Evolutionary conservation across 2,113 vertebrate genomes (phyloP).

Genomic region (Rynchops niger): DNA sequence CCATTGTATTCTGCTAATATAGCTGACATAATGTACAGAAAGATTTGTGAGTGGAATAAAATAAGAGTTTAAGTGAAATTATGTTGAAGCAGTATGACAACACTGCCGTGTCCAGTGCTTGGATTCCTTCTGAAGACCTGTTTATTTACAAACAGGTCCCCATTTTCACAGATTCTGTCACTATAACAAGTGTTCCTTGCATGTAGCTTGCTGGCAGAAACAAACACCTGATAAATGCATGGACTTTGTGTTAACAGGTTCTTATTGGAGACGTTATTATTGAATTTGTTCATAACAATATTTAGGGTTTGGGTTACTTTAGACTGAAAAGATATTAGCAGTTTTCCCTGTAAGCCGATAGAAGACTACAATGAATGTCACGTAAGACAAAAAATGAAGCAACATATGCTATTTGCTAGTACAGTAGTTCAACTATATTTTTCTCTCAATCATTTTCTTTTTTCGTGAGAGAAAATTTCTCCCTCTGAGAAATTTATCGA

Average conservation of each 20-base stretch:
- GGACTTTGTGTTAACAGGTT: background rate
- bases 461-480: background rate
- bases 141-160: background rate
- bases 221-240: background rate
- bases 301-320: background rate
- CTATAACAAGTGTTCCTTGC: background rate
- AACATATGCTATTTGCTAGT: background rate
- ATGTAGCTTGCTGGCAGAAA: background rate
- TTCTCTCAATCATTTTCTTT: background rate
- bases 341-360: background rate
- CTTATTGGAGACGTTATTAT: background rate
- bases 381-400: background rate
- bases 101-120: background rate
- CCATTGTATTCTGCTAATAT: background rate
- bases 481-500: background rate
- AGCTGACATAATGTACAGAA: background rate
- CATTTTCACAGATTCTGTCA: background rate
- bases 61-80: background rate
- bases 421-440: background rate
- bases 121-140: background rate
- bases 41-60: background rate
- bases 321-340: constrained; percentile 14
- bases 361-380: background rate
- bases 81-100: background rate
- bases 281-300: background rate